Evolutionary conservation across 2,888 invertebrate species (phyloP), one percentile per base, ranked within the genome.

Genomic region (Mythimna albipuncta): DNA sequence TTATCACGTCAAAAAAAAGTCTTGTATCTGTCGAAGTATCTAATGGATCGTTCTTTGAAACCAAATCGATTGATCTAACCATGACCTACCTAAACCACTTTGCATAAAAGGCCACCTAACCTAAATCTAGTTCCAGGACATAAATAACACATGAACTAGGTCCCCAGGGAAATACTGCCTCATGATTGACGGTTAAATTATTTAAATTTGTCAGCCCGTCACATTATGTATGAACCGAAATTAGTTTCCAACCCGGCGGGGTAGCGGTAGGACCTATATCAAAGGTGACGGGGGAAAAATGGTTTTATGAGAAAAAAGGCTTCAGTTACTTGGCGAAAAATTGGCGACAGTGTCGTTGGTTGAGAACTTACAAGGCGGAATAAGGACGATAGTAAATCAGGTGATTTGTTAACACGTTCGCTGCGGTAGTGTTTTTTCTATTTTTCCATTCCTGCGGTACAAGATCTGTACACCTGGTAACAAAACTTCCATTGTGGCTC

Each of bases 151-250:
- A 57, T 38, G 32, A 73, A 26, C 38, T 55, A 35, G n/a, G 32
- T 58, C 82, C 52, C 69, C 26, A 16, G 62, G 67, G 73, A 67
- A 82, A 77, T 70, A 50, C 58, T 10, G 21, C 61, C 38, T 59
- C 64, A 54, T 63, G 82, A 77, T 65, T 64, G 61, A 77, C 64
- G 26, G 72, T 10, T 47, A 19, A 38, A 5, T 32, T 76, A 62
- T 59, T 72, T 26, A 68, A 73, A 77, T 80, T 81, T 73, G 74
- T 65, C 82, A 70, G 52, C 21, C 69, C 21, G 32, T 55, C 69
- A 65, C 69, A 77, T 73, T 64, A 69, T 57, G 58, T 65, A 82
- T 38, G 54, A 41, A 9, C 5, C 44, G 9, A 65, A 82, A 77
- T 82, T 82, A 81, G 80, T 81, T 73, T 41, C 19, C 16, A 54